A percentile compares a stretch with the other conserved stretches of the same genome.
These are phyloP conservation scores for Rhodophaea formosa DNA, from an alignment of 2,888 invertebrate genomes.

Conservation along the genomic window DNA sequence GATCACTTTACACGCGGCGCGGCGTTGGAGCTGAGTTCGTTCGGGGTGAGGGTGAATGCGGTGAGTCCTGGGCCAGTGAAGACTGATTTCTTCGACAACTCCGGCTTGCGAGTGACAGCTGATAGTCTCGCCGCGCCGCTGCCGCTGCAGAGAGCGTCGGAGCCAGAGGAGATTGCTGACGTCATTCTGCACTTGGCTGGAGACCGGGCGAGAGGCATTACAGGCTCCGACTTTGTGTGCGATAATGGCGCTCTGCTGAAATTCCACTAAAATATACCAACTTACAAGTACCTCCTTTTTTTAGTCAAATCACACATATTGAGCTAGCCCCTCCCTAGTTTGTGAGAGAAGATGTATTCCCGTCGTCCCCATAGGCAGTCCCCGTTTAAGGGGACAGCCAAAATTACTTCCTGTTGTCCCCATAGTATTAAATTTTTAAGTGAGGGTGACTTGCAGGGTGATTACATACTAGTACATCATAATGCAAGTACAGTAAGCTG, in stretches of 20 bases:
- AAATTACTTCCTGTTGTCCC: no score
- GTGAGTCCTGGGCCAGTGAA: conserved; percentile 38
- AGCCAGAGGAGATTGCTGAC: conserved; percentile 36
- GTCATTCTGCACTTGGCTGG: conserved; percentile 39
- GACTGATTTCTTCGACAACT: conserved; percentile 70
- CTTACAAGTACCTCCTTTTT: no score
- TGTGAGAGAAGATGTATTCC: no score
- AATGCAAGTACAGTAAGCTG: no score
- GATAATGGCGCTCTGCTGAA: conserved; percentile 19
- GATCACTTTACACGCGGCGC: conserved; percentile 39
- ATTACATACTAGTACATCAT: no score
- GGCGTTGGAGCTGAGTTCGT: conserved; percentile 85
- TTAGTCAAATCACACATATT: no score
- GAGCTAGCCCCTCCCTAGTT: no score
- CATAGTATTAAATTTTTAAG: no score
- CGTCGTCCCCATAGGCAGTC: no score
- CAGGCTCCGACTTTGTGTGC: conserved; percentile 34
- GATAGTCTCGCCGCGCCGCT: conserved; percentile 16
- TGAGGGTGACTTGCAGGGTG: no score
- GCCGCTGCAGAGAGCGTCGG: conserved; percentile 28
- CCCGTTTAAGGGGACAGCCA: no score
- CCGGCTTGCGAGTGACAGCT: conserved; percentile 14
- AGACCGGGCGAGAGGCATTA: conserved; percentile 42
- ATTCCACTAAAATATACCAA: neutral
- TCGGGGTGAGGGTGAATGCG: conserved; percentile 84